phyloP scores from a whole-genome alignment of 2,113 vertebrate species.

The Actenoides hombroni region DNA sequence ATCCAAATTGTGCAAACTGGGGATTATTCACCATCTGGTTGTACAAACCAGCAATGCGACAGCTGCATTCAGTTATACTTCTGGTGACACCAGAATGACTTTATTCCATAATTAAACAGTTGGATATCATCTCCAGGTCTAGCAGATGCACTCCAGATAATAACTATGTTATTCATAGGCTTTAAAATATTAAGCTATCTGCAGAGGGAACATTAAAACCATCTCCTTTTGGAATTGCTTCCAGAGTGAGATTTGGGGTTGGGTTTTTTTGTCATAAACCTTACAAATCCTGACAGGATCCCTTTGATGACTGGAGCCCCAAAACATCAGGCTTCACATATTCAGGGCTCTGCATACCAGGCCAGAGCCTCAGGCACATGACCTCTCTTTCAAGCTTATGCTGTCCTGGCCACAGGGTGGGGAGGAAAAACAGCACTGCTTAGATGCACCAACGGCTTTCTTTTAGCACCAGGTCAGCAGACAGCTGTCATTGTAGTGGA shows the following conservation, averaged over 20 bases:
- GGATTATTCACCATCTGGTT: neutral
- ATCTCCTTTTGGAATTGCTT: neutral
- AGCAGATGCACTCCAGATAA: neutral
- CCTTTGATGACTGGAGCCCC: neutral
- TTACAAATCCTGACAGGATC: neutral
- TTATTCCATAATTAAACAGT: neutral
- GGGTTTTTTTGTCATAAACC: neutral
- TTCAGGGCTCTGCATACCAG: neutral
- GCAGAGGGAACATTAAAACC: neutral
- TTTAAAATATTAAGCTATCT: neutral
- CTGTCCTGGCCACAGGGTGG: neutral
- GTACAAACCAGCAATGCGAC: neutral
- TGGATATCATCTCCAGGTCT: neutral
- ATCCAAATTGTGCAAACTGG: neutral
- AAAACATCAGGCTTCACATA: neutral
- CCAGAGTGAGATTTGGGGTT: neutral
- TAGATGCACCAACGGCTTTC: neutral
- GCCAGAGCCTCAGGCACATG: neutral
- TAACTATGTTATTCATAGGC: neutral
- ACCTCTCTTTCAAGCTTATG: neutral
- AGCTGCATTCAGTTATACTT: neutral
- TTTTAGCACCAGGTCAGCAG: neutral
- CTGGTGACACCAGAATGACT: neutral
- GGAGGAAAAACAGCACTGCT: neutral
- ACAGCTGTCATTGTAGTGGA: neutral